These are phyloP conservation scores for Coregonus suidteri DNA, from an alignment of 2,797 vertebrate genomes.

Conservation along the genomic window DNA sequence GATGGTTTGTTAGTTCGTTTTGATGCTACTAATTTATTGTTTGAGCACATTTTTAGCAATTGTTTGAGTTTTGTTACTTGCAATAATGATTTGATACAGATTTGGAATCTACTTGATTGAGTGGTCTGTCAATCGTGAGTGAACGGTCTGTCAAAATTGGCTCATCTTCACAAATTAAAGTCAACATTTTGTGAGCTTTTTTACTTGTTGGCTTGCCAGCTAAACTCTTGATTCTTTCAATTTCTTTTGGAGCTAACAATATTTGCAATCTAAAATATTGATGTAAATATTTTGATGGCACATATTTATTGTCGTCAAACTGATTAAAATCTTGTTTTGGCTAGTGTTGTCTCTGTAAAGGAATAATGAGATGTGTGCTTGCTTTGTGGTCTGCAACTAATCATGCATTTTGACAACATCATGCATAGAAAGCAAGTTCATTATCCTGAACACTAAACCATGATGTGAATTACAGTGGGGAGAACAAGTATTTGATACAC, in stretches of 20 bases:
- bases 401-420: neutral
- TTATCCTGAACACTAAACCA: neutral
- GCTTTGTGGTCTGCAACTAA: constrained; percentile 1
- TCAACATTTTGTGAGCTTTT: neutral
- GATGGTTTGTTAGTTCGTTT: constrained; percentile 28
- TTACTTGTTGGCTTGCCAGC: neutral
- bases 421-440: neutral
- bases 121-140: neutral
- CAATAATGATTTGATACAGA: constrained; percentile 10
- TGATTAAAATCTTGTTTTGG: constrained; percentile 10
- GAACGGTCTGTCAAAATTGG: neutral
- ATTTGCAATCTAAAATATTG: neutral
- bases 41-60: neutral
- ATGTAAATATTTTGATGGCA: neutral
- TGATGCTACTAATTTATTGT: neutral
- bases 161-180: constrained; percentile 25
- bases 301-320: neutral
- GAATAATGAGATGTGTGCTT: neutral
- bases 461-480: neutral
- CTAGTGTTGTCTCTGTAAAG: neutral
- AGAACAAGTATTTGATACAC: no score
- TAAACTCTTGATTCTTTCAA: neutral
- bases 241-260: neutral
- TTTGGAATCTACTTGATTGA: constrained; percentile 2
- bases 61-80: constrained; percentile 12